Evolutionary conservation across 2,113 vertebrate species (phyloP).

Genomic region (Neodon shergylaensis): DNA sequence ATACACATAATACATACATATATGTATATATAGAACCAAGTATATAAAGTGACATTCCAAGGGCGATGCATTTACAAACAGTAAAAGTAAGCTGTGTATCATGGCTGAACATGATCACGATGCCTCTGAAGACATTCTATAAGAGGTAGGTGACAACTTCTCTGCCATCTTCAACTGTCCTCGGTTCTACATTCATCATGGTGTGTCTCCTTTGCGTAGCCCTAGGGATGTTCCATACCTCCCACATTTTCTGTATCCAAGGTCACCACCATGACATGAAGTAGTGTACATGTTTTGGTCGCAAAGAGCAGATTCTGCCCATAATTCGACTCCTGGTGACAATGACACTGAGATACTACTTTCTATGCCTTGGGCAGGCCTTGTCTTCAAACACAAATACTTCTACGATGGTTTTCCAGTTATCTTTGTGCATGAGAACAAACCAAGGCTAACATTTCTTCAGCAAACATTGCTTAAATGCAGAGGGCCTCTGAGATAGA

Average conservation of each 20-base stretch:
- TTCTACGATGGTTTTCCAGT: slow-evolving; percentile 60
- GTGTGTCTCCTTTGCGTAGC: slow-evolving; percentile 77
- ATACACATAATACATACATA: slow-evolving; percentile 80
- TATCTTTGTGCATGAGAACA: slow-evolving; percentile 47
- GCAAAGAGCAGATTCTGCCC: slow-evolving; percentile 86
- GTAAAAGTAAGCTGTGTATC: slow-evolving; percentile 85
- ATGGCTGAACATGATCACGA: slow-evolving; percentile 72
- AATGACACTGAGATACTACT: slow-evolving; percentile 73
- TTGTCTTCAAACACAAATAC: slow-evolving; percentile 59
- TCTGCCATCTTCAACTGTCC: slow-evolving; percentile 83
- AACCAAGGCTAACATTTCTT: slow-evolving; percentile 93
- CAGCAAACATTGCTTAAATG: slow-evolving; percentile 95
- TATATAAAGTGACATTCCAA: slow-evolving; percentile 88
- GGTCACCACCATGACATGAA: slow-evolving; percentile 66
- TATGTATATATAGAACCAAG: slow-evolving; percentile 83
- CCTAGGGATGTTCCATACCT: slow-evolving; percentile 78
- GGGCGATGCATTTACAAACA: slow-evolving; percentile 86
- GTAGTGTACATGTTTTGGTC: slow-evolving; percentile 27
- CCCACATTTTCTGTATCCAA: slow-evolving; percentile 71
- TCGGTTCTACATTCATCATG: slow-evolving; percentile 84
- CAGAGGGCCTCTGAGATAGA: slow-evolving; percentile 91
- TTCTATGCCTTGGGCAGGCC: slow-evolving; percentile 72
- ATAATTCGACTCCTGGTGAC: slow-evolving; percentile 79
- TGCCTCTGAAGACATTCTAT: slow-evolving; percentile 84
- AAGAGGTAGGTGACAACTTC: slow-evolving; percentile 89